Base-by-base conservation (phyloP, 2,888 invertebrate genomes). In the Ashinkailepas kermadecensis region DNA sequence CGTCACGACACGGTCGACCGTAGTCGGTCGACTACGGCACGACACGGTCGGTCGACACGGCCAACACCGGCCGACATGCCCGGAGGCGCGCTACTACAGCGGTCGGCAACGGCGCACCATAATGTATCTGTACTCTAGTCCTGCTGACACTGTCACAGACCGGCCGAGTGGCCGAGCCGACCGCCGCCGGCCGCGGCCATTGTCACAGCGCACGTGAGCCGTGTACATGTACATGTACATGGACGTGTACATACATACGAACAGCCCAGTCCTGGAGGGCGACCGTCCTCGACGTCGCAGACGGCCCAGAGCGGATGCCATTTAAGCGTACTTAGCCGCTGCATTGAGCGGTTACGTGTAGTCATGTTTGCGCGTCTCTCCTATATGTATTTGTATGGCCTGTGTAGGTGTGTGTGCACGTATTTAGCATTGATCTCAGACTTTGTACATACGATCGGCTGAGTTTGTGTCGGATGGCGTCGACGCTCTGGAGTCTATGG, bases 111-210 rank as follows among this genome's bases (percentile, higher is more conserved):
- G 25, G 70, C 56, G 74, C 74, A 74, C 74, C 54, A 56, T 56
- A 74, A 18, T 18, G 74, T 56, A 65, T 74, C 74, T 21, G 59
- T 74, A 74, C 74, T 74, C 74, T 74, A 74, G 74, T 74, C 74
- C 54, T 56, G 23, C 54, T 74, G 74, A 74, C 74, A 21, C 21
- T 54, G 74, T 56, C 74, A 74, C 74, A 74, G 54, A 23, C 54
- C 1, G 59, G 15, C 15, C 15, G 59, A 11, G 59, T 0, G 59
- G 11, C 15, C 59, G 59, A 59, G 59, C 12, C 39, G 39, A 39
- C 39, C 39, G 39, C 39, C 39, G 39, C 2, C 39, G 39, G 39
- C 39, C 39, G 39, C 39, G 39, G 39, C 39, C 39, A 39, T 4
- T 39, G 39, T 39, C 39, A 39, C 39, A 39, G 39, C 39, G 39